phyloP scores from a whole-genome alignment of 37 sponge, comb jelly and placozoan genomes.

The Spongilla lacustris region DNA sequence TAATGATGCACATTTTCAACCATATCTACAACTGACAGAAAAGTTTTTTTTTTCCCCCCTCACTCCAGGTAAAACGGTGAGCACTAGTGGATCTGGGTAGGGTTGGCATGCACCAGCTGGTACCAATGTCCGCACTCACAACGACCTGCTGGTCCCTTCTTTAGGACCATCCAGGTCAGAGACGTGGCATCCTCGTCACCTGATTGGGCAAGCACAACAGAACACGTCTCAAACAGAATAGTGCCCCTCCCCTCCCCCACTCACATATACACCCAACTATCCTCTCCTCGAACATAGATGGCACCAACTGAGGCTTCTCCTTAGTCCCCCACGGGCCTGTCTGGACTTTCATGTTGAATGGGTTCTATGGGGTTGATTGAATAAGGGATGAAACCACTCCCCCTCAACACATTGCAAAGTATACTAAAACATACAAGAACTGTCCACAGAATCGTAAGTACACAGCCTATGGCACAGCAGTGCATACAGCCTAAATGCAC shows the following conservation, averaged over 20 bases:
- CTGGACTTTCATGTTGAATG: slow-evolving; percentile 83
- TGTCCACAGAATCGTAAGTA: too few relatives aligned
- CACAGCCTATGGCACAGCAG: too few relatives aligned
- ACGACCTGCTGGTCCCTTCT: slow-evolving; percentile 76
- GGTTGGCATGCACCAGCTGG: slow-evolving; percentile 70
- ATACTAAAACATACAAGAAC: not conserved
- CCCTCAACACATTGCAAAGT: slow-evolving; percentile 5
- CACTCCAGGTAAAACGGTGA: not conserved
- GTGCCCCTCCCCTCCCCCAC: not conserved
- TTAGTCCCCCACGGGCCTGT: slow-evolving; percentile 61
- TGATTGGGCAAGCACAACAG: not conserved
- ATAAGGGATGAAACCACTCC: not conserved
- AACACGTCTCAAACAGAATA: not conserved
- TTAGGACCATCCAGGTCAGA: slow-evolving; percentile 76
- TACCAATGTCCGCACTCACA: slow-evolving; percentile 92
- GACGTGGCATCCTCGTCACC: slow-evolving; percentile 82
- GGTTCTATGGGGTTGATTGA: slow-evolving; percentile 62
- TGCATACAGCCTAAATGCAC: too few relatives aligned
- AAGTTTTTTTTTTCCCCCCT: not conserved
- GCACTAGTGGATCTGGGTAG: slow-evolving; percentile 52
- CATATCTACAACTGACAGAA: not conserved
- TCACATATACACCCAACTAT: slow-evolving; percentile 93
- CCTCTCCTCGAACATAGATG: slow-evolving; percentile 82
- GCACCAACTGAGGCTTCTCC: slow-evolving; percentile 70
- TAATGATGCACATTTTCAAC: not conserved